Conservation (phyloP, 53 echinoderm and acorn worm species). For the Pentamera pediparva region DNA sequence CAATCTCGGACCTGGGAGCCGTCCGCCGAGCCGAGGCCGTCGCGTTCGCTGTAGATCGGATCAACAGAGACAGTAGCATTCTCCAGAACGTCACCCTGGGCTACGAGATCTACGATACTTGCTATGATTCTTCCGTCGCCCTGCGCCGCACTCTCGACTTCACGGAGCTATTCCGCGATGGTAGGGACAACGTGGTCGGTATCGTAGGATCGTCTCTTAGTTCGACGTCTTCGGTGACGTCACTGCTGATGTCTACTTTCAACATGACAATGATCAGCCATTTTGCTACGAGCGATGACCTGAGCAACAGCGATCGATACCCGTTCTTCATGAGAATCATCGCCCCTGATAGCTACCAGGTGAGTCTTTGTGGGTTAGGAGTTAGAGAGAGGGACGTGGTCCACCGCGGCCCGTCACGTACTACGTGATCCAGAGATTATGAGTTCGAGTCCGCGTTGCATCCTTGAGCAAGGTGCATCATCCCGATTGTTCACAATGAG, state of each 20-base stretch:
- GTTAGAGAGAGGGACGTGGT: no score
- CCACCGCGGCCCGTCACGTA: no score
- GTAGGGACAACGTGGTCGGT: slow-evolving; percentile 36
- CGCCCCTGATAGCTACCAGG: slow-evolving; percentile 71
- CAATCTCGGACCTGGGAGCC: neutral
- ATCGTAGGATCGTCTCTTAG: slow-evolving; percentile 83
- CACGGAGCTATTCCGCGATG: neutral
- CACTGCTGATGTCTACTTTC: slow-evolving; percentile 67
- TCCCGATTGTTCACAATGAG: no score
- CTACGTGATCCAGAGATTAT: no score
- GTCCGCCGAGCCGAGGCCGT: slow-evolving; percentile 7
- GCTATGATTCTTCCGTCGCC: slow-evolving; percentile 21
- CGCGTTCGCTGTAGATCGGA: slow-evolving; percentile 1
- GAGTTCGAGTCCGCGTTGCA: no score
- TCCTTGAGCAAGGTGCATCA: no score
- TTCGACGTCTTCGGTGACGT: slow-evolving; percentile 60
- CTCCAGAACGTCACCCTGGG: slow-evolving; percentile 30
- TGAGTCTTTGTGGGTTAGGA: neutral
- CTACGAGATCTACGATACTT: slow-evolving; percentile 59
- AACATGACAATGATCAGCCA: slow-evolving; percentile 80
- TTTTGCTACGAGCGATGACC: slow-evolving; percentile 83
- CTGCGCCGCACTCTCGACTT: slow-evolving; percentile 35
- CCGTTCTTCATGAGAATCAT: slow-evolving; percentile 85
- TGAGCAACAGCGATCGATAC: slow-evolving; percentile 62
- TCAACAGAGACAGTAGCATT: slow-evolving; percentile 11